Conservation (phyloP, 2,113 vertebrate species). For the Columbina picui region DNA sequence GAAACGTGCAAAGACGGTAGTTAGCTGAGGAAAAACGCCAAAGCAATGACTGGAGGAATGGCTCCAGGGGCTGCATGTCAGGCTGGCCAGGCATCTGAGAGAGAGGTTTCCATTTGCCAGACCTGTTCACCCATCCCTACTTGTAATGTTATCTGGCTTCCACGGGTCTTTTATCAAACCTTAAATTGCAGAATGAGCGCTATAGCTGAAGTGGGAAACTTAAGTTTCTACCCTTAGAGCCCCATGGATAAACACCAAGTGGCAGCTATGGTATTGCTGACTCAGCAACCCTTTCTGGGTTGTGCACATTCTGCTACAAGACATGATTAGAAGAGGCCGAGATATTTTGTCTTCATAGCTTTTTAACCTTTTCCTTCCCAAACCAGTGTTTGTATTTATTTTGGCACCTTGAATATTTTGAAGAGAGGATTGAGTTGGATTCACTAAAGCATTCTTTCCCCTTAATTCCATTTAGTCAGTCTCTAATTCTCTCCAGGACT, state of each 20-base stretch:
- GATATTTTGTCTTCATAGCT: constrained; percentile 64
- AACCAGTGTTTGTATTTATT: constrained; percentile 66
- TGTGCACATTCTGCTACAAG: background rate
- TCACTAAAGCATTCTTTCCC: constrained; percentile 60
- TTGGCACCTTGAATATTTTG: constrained; percentile 41
- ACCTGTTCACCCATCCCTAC: background rate
- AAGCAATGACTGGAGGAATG: background rate
- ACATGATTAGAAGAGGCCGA: constrained; percentile 37
- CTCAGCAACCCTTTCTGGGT: background rate
- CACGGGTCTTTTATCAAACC: background rate
- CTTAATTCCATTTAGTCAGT: constrained; percentile 72
- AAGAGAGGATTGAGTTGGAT: constrained; percentile 56
- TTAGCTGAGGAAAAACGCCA: background rate
- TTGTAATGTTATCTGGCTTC: background rate
- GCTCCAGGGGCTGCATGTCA: background rate
- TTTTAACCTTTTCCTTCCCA: constrained; percentile 78
- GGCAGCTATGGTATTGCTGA: background rate
- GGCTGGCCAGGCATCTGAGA: background rate
- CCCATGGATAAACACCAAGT: background rate
- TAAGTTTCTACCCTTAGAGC: background rate
- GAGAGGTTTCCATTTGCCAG: background rate
- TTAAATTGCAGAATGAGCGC: background rate
- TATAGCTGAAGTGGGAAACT: background rate
- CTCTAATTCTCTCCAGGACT: constrained; percentile 76
- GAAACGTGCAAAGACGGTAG: background rate